These are phyloP conservation scores for Urocynchramus pylzowi DNA, from an alignment of 2,113 vertebrate genomes.

Conservation along the genomic window DNA sequence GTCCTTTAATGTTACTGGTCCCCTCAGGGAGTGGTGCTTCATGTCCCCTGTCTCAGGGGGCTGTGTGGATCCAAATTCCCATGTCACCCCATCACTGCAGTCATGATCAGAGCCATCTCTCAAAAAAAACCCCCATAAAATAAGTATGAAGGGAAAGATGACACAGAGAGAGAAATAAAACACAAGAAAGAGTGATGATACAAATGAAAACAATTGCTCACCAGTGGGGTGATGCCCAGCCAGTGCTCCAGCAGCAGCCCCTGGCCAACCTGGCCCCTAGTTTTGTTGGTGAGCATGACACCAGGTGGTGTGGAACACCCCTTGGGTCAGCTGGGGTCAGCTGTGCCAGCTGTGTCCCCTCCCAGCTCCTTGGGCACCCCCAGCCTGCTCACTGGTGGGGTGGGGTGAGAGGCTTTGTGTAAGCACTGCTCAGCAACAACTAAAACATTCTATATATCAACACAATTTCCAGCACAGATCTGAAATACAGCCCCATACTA, in stretches of 20 bases:
- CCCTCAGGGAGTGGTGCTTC: background rate
- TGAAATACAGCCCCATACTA: background rate
- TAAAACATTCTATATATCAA: background rate
- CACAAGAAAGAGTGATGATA: background rate
- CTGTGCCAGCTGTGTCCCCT: background rate
- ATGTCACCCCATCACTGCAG: background rate
- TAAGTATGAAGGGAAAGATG: background rate
- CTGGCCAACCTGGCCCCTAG: background rate
- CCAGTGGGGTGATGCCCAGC: accelerated
- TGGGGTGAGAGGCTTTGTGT: background rate
- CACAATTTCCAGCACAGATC: background rate
- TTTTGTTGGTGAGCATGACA: background rate
- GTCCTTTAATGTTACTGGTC: background rate
- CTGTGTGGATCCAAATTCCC: background rate
- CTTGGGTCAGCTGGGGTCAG: background rate
- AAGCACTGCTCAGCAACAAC: background rate
- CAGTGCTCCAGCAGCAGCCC: background rate
- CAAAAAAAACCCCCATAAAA: background rate
- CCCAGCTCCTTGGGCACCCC: background rate
- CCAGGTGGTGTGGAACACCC: background rate
- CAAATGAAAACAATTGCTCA: background rate
- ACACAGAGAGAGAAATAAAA: background rate
- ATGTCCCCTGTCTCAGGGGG: background rate
- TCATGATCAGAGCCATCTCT: accelerated
- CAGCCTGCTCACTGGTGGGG: background rate